Percentiles rank a stretch among this genome's conserved stretches.
Evolutionary conservation across 2,113 vertebrate species (phyloP).

Genomic region (Azemiops feae): DNA sequence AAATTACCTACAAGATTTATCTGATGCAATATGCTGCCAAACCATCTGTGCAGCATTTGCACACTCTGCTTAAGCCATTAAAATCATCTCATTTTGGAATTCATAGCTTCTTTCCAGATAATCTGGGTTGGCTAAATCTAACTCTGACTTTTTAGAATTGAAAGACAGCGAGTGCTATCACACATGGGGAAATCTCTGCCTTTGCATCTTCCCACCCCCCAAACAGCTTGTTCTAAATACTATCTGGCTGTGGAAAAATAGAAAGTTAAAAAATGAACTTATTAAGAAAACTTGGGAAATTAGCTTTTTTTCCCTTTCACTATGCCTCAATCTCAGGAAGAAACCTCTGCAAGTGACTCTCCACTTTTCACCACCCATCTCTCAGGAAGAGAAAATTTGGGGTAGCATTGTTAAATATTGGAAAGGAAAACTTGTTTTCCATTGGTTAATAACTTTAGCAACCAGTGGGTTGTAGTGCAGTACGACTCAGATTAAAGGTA

Average conservation of each 20-base stretch:
- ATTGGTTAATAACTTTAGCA: neutral
- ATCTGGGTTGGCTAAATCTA: neutral
- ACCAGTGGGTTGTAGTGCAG: neutral
- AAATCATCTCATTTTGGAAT: neutral
- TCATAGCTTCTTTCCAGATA: neutral
- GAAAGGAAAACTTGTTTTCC: neutral
- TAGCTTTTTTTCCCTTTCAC: neutral
- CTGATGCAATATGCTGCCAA: slow-evolving; percentile 28
- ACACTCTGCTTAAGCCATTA: neutral
- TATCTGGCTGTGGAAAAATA: neutral
- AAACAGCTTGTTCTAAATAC: neutral
- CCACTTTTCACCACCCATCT: neutral
- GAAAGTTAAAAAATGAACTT: neutral
- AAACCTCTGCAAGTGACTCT: neutral
- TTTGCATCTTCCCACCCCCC: neutral
- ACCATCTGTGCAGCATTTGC: neutral
- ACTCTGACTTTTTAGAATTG: neutral
- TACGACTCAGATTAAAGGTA: neutral
- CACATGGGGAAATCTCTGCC: neutral
- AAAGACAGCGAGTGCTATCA: neutral
- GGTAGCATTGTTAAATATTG: neutral
- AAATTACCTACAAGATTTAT: slow-evolving; percentile 40
- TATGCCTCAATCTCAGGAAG: neutral
- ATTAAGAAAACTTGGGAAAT: neutral
- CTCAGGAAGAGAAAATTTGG: neutral